Base-by-base conservation (phyloP, 2,113 vertebrate genomes). In the Gadus macrocephalus region DNA sequence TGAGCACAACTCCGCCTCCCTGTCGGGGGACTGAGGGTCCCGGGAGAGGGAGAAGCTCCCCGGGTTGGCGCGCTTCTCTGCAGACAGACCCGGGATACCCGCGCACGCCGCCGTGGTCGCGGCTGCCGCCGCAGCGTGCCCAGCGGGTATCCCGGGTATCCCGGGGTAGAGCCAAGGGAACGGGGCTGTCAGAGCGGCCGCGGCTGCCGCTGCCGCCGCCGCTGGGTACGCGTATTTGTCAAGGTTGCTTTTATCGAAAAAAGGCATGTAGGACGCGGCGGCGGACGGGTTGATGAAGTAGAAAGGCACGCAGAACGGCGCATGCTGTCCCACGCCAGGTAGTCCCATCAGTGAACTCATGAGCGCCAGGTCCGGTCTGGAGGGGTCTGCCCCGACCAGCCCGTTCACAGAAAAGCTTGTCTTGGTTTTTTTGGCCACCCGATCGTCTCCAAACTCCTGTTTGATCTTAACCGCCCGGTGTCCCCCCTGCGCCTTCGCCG, bases 271-370 rank as follows among this genome's bases (percentile, higher is more conserved):
- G 31, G 94, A 94, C 28, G 95, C 93, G 64, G 95, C 94, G 0
- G 95, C 94, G 0, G 95, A 94, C 1, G 96, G 93, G 84, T 95
- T 94, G 81, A 96, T 94, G 90, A 97, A 95, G 81, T 94, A 94
- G 83, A 94, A 93, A 68, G 96, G 96, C 91, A 96, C 91, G 90
- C 96, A 98, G 81, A 97, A 93, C 1, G 95, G 89, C 2, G 94
- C 85, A 56, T 94, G 94, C 81, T 94, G 96, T 82, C 93, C 93
- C 60, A 94, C 88, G 62, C 83, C 86, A 28, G 92, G 93, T 82
- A 95, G 89, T 76, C 94, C 94, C 92, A 96, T 92, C 72, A 96
- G 79, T 49, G 96, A 94, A 91, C 93, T 93, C 80, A 96, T 92
- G 38, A 95, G 85, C 17, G 93, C 89, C 75, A 93, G 60, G 22